Evolutionary conservation across 2,888 invertebrate genomes (phyloP), one percentile per base, ranked within the genome.

Genomic region (Aphelenchoides bicaudatus): DNA sequence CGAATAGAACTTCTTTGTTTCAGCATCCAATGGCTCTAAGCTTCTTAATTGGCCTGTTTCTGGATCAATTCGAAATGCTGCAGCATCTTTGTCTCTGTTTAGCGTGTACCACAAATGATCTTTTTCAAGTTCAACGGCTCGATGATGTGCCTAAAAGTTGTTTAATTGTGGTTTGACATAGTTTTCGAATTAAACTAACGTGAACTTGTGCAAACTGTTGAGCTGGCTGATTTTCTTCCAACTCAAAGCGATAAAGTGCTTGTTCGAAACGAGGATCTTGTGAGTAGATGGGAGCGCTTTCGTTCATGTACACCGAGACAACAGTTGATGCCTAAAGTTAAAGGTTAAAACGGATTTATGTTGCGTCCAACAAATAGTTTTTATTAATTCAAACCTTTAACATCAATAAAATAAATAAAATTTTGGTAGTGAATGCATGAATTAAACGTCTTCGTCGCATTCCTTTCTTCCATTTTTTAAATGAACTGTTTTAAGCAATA

Each of bases 221-320:
- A 10, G 60, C 52, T 23, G 54, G 51, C 10, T 53, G 37, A 43
- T 66, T 66, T 46, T 70, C 66, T 21, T 51, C 51, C 3, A 72
- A 8, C 47, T 72, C 65, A 52, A 70, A 67, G 16, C 60, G 46
- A 49, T 72, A 70, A 19, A 61, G 34, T 8, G 68, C 62, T 46
- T 67, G 69, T 43, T 68, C 71, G 53, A 68, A 68, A 3, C 43
- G 39, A 0, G 69, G 69, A 6, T 53, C 23, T 29, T 47, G 39
- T 30, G 58, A 61, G 51, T 57, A 61, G 29, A 63, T 52, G 31
- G 67, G 58, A 19, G 56, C 56, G 13, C 52, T 31, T 23, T 67
- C 70, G 46, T 70, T 58, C 46, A 70, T 38, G 10, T 58, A 39
- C 27, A 70, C 61, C 13, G 64, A 58, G 25, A 70, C 66, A 28